Base-by-base conservation (phyloP, 2,888 invertebrate genomes). In the Hemistola chrysoprasaria region DNA sequence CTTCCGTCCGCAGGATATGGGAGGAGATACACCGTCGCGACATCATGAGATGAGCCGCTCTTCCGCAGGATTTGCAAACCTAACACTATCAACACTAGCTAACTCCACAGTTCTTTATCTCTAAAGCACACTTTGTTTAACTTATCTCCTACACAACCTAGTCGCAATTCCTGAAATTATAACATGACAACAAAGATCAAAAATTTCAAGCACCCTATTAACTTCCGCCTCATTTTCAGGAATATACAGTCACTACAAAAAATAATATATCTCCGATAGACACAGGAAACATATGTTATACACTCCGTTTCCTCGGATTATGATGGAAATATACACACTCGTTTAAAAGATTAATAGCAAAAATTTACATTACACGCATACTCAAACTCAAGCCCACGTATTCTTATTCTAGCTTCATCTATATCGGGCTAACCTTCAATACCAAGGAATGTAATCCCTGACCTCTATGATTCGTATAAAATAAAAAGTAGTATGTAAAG, bases 1-100 rank as follows among this genome's bases (percentile, higher is more conserved):
- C 73, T 84, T 85, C 85, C 83, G 80, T 67, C 69, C 77, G 74
- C 81, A 79, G 84, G 85, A 84, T 81, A 80, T 63, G 66, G 58
- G 64, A 68, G 70, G 71, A 79, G 78, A 81, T 74, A 80, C 76
- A 71, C 53, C 68, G 74, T 66, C 66, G 64, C 59, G 50, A 31
- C 50, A 36, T 45, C 59, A 50, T 24, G 65, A 78, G 82, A 83
- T 81, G 79, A 78, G 62, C 72, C 62, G 61, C 41, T 62, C 71
- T 78, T 80, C 78, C 77, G 73, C 68, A 69, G 68, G 74, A 73
- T 80, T 78, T 68, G 67, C 72, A 69, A 36, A 32, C 16, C 16
- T 36, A 20, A 29, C 16, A 7, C 6, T 11, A 4, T 21, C 3
- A 16, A 16, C 16, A 16, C 16, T 4, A 16, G 16, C 16, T 16